These are phyloP conservation scores for Onchidella celtica DNA, from an alignment of 2,888 invertebrate genomes.

Conservation along the genomic window DNA sequence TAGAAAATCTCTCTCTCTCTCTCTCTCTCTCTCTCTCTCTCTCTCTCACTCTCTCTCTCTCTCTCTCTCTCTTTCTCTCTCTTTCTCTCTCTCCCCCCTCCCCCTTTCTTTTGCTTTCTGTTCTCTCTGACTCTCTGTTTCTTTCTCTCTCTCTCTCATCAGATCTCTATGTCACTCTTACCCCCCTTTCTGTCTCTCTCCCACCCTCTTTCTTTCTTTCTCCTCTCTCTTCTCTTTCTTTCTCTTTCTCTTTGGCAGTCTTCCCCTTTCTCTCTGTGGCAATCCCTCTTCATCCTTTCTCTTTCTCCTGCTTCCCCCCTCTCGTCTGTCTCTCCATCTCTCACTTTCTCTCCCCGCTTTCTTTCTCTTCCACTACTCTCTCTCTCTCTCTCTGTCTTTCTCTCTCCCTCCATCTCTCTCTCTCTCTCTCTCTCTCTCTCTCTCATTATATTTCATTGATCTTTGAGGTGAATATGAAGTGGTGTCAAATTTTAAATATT, in stretches of 20 bases:
- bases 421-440: no score
- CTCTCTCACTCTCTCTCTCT: conserved; percentile 22
- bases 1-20: no score
- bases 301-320: not conserved
- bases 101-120: not conserved
- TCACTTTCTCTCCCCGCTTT: not conserved
- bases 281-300: not conserved
- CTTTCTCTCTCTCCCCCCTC: not conserved
- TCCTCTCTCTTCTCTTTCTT: not conserved
- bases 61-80: not conserved
- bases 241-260: not conserved
- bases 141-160: no score
- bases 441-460: no score
- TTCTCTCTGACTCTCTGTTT: not conserved
- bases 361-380: not conserved
- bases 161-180: no score
- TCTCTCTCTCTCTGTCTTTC: not conserved
- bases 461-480: no score
- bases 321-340: not conserved
- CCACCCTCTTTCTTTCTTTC: not conserved
- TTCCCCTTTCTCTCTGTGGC: not conserved
- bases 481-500: no score
- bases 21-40: conserved; percentile 15
- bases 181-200: not conserved
- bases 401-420: not conserved